Base-by-base conservation (phyloP, 2,113 vertebrate species). In the Lanius collurio region DNA sequence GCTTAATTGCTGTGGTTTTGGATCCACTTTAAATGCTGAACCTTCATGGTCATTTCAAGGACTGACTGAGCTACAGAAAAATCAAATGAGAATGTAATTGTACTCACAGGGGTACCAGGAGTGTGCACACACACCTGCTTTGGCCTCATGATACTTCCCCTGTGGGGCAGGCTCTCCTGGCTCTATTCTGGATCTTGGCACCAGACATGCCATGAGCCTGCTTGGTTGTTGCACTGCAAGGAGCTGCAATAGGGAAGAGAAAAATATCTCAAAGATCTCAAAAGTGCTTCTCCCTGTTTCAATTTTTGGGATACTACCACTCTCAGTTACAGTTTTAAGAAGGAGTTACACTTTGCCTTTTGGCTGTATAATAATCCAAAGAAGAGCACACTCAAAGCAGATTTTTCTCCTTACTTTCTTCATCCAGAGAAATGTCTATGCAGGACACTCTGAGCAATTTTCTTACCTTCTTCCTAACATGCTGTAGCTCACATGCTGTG, bases 361-460 rank as follows among this genome's bases (percentile, higher is more conserved):
- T 49, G 60, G 19, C 47, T 22, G 5, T 10, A 44, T 15, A 30
- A 15, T 52, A 70, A 87, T 56, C 49, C 30, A 70, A 77, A 53
- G 35, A 13, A 78, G 42, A 76, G 21, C 14, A 52, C 0, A 2
- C 28, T 83, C 5, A 1, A 70, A 68, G 47, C 0, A 0, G 26
- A 50, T 81, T 93, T 71, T 83, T 68, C 31, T 87, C 42, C n/a
- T 53, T 69, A 21, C 75, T 13, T 64, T 60, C 42, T 90, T 88
- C 62, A 81, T 17, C 22, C 46, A 60, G 30, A 67, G 42, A 63
- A 71, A 86, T 73, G 52, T 90, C 64, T 62, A 65, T 8, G 18
- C 28, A 83, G 53, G 31, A 89, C 49, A 87, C 49, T 57, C 59
- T 35, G 44, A 83, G 46, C 27, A 67, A 26, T 92, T 94, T 86